phyloP scores from a whole-genome alignment of 2,888 invertebrate species.

The Dione vanillae region DNA sequence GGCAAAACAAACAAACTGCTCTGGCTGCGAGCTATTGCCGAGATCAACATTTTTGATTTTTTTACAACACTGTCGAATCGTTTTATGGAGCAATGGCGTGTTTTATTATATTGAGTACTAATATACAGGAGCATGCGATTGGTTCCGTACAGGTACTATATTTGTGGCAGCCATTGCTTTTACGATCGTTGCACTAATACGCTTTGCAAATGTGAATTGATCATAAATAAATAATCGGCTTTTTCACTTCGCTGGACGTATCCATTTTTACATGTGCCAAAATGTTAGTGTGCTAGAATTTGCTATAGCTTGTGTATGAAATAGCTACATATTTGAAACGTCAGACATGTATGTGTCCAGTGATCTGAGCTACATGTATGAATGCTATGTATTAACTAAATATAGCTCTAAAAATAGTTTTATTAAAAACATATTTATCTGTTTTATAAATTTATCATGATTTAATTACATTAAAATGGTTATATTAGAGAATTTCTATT shows the following conservation, averaged over 20 bases:
- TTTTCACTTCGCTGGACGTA: constrained; percentile 38
- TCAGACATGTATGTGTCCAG: background rate
- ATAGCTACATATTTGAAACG: constrained; percentile 9
- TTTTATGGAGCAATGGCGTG: constrained; percentile 50
- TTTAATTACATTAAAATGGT: no score
- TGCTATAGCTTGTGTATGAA: constrained; percentile 23
- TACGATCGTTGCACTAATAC: constrained; percentile 44
- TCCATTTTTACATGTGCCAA: constrained; percentile 36
- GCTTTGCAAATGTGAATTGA: constrained; percentile 39
- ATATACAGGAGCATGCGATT: constrained; percentile 46
- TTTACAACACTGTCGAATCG: constrained; percentile 49
- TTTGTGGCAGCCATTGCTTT: constrained; percentile 46
- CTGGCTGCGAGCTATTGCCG: constrained; percentile 49
- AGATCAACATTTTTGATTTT: constrained; percentile 51
- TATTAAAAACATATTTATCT: no score
- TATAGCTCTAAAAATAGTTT: no score
- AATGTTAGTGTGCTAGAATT: constrained; percentile 11
- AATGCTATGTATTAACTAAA: no score
- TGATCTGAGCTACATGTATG: background rate
- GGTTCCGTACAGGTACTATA: constrained; percentile 45
- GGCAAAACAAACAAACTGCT: constrained; percentile 48
- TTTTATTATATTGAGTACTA: constrained; percentile 50
- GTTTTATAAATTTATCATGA: no score
- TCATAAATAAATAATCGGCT: constrained; percentile 43
- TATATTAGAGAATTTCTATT: no score